Percentiles rank a stretch among this genome's conserved stretches.
Evolutionary conservation across 2,113 vertebrate species (phyloP).

Genomic region (Pygoscelis antarcticus): DNA sequence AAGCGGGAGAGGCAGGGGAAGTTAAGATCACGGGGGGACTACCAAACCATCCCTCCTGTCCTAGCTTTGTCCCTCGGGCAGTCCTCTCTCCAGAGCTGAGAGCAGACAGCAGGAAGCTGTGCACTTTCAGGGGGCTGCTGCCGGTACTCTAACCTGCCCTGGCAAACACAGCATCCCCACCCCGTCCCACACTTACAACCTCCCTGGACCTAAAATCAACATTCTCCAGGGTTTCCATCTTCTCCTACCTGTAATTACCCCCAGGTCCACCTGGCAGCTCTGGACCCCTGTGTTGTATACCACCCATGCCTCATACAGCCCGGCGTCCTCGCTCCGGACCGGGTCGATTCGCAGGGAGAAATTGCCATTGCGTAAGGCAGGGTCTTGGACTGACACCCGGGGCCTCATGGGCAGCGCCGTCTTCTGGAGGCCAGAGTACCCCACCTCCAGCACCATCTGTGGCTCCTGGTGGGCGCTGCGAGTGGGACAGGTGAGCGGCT

Average conservation of each 20-base stretch:
- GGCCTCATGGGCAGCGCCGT: neutral
- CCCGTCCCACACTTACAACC: neutral
- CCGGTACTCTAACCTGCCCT: neutral
- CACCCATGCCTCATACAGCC: conserved; percentile 31
- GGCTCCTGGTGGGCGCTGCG: neutral
- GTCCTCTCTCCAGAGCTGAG: neutral
- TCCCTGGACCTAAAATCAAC: rapidly evolving
- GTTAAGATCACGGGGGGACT: too few relatives aligned
- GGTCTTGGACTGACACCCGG: conserved; percentile 18
- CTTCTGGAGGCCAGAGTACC: neutral
- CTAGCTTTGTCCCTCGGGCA: neutral
- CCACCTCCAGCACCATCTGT: conserved; percentile 38
- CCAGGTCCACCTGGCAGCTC: conserved; percentile 48
- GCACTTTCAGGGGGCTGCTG: neutral
- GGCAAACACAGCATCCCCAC: neutral
- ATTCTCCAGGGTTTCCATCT: neutral
- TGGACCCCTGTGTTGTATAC: neutral
- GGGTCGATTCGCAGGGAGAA: conserved; percentile 58
- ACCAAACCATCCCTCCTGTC: neutral
- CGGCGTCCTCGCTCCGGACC: neutral
- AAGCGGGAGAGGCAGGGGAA: rapidly evolving
- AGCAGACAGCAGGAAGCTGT: neutral
- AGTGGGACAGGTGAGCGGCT: rapidly evolving
- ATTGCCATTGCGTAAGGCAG: neutral
- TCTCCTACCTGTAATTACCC: conserved; percentile 52